These are phyloP conservation scores for Notechis scutatus DNA, from an alignment of 2,113 vertebrate species.

Conservation along the genomic window DNA sequence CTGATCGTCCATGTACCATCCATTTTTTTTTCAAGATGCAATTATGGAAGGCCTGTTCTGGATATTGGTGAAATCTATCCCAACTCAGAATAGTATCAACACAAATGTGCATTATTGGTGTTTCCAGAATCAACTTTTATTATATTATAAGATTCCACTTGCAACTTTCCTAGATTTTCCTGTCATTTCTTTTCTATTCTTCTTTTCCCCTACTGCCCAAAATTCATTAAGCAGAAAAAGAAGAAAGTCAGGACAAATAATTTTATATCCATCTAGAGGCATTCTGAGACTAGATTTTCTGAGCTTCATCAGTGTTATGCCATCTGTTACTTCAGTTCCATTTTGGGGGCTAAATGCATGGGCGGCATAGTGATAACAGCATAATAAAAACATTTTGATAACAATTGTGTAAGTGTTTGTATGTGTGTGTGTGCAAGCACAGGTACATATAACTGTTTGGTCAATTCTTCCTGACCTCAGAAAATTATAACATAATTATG, in stretches of 20 bases:
- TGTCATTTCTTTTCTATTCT: neutral
- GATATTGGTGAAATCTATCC: neutral
- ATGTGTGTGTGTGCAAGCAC: no score
- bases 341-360: neutral
- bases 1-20: neutral
- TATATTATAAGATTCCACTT: neutral
- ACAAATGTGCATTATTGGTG: neutral
- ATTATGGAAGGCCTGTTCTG: neutral
- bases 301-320: neutral
- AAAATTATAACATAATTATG: neutral
- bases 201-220: neutral
- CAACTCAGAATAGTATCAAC: neutral
- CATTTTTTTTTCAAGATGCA: neutral
- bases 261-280: neutral
- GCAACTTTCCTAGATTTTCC: neutral
- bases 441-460: neutral
- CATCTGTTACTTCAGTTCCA: neutral
- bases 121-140: neutral
- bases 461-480: neutral
- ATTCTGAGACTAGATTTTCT: neutral
- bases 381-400: neutral
- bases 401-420: neutral
- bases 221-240: neutral
- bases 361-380: neutral
- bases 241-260: neutral